Conservation (phyloP, 1,140 invertebrate genomes). For the Drosophila teissieri region DNA sequence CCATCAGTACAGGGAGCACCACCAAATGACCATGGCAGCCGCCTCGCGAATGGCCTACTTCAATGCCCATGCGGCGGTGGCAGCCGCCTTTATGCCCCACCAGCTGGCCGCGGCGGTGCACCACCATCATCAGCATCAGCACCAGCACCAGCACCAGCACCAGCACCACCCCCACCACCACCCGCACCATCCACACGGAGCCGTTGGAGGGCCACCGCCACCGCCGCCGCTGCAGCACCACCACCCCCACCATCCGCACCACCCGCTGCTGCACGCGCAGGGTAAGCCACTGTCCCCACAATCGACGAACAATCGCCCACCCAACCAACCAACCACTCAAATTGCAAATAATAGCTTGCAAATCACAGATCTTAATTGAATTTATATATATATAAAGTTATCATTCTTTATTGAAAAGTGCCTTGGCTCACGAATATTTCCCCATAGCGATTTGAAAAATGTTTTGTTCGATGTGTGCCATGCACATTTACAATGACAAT, state of each 20-base stretch:
- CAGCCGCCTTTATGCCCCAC: slow-evolving; percentile 91
- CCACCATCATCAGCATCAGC: slow-evolving; percentile 61
- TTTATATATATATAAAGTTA: too few species aligned
- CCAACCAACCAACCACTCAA: not conserved
- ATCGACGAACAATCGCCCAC: too few species aligned
- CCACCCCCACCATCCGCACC: slow-evolving; percentile 47
- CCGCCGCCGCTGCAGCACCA: slow-evolving; percentile 32
- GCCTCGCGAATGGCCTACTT: slow-evolving; percentile 93
- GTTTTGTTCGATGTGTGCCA: not conserved
- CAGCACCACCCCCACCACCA: slow-evolving; percentile 39
- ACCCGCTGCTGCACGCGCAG: slow-evolving; percentile 77
- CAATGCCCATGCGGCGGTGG: slow-evolving; percentile 94
- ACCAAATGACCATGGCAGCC: slow-evolving; percentile 88
- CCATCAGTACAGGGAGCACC: slow-evolving; percentile 83
- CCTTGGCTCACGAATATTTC: too few species aligned
- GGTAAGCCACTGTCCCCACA: slow-evolving; percentile 60
- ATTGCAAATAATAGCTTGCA: not conserved
- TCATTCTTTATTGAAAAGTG: too few species aligned
- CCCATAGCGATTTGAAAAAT: not conserved
- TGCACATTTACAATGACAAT: slow-evolving; percentile 46
- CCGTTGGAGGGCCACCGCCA: slow-evolving; percentile 23
- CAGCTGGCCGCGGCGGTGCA: slow-evolving; percentile 69
- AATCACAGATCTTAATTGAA: too few species aligned
- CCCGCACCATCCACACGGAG: slow-evolving; percentile 41
- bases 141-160: slow-evolving; percentile 51